Evolutionary conservation across 1,140 invertebrate species (phyloP).

Genomic region (Zaprionus africanus): DNA sequence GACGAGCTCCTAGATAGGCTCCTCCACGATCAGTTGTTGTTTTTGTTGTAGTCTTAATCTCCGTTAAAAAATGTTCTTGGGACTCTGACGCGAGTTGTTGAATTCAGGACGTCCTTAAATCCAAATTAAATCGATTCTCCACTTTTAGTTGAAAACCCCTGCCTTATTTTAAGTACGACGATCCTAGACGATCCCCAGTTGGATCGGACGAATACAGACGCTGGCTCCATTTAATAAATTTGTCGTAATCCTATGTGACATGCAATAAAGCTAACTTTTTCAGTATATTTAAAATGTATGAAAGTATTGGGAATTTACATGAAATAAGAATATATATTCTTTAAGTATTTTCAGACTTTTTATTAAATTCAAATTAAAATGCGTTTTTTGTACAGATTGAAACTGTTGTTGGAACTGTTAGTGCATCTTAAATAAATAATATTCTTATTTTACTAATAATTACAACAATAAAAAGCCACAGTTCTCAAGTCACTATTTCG

Average conservation of each 20-base stretch:
- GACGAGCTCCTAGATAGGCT: neutral
- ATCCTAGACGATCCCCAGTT: neutral
- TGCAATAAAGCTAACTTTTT: conserved; percentile 35
- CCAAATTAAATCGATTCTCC: conserved; percentile 4
- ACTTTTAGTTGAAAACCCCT: conserved; percentile 23
- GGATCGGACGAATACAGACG: neutral
- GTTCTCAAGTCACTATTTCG: too few relatives aligned
- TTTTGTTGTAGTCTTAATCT: conserved; percentile 42
- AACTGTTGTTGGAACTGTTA: too few relatives aligned
- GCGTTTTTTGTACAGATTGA: too few relatives aligned
- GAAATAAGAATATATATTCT: neutral
- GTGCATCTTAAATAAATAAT: too few relatives aligned
- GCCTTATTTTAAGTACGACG: neutral
- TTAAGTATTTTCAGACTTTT: conserved; percentile 14
- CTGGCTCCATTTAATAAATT: conserved; percentile 45
- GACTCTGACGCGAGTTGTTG: conserved; percentile 22
- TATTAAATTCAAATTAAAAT: neutral
- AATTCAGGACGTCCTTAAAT: conserved; percentile 34
- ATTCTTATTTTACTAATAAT: too few relatives aligned
- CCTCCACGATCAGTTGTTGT: conserved; percentile 11
- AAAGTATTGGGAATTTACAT: conserved; percentile 5
- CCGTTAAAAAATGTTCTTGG: conserved; percentile 26
- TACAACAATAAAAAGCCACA: too few relatives aligned
- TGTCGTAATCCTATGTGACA: conserved; percentile 41
- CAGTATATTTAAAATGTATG: conserved; percentile 2